Base-by-base conservation (phyloP, 1,140 invertebrate genomes). In the Apis cerana region DNA sequence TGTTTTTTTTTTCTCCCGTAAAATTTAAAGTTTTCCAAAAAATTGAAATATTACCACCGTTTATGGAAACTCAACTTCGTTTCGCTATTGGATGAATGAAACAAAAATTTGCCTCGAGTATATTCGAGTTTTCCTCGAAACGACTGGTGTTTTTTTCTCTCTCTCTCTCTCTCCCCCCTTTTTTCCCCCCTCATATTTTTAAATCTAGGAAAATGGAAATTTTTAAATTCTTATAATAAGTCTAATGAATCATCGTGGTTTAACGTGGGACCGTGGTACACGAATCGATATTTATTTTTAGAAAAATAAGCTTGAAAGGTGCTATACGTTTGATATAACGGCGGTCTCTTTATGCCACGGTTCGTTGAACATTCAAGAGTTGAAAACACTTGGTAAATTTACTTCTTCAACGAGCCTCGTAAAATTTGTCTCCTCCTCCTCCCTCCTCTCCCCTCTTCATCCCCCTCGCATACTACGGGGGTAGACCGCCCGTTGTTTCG, bases 211-310 rank as follows among this genome's bases (percentile, higher is more conserved):
- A 19, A 17, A 64, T 1, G 27, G 10, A 17, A 64, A 8, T 64
- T 64, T 10, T 17, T 27, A 5, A 64, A 27, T 19, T 10, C 13
- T 9, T 17, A 17, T 17, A 15, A 1, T 9, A 27, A 64, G 4
- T 43, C 33, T 17, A 64, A 33, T 33, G 8, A 64, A 68, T n/a
- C 33, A 9, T 43, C 11, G 27, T 13, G 33, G 50, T 58, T 27
- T 58, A 27, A 2, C 27, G 11, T 58, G 52, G 58, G 68, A 15
- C 33, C 33, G 5, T 43, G 33, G 23, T 3, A 72, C 33, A 27
- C 15, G 59, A 52, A 75, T 75, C 74, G 7, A 75, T 75, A 75
- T 19, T 75, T 75, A 75, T 75, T 62, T 75, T 75, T 75, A 75
- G 43, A 17, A 75, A 50, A 52, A 64, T 58, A 27, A 50, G 15